These are phyloP conservation scores for Nysson spinosus DNA, from an alignment of 2,888 invertebrate genomes.

Conservation along the genomic window DNA sequence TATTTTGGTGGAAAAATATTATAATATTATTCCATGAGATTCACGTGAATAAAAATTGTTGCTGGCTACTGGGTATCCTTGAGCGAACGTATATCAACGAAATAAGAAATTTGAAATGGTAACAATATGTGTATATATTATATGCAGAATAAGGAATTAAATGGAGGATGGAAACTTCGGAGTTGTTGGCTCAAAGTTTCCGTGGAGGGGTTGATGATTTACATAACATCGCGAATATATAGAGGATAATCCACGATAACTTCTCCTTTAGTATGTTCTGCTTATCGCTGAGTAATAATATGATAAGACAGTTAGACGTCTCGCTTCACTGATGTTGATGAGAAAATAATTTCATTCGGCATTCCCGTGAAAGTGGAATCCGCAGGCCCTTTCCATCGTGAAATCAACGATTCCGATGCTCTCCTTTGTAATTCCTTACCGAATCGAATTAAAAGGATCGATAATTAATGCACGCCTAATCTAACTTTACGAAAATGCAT, in stretches of 20 bases:
- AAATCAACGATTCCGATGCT: too few relatives aligned
- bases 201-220: slow-evolving; percentile 48
- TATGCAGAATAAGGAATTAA: slow-evolving; percentile 11
- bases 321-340: slow-evolving; percentile 15
- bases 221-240: slow-evolving; percentile 57
- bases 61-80: too few relatives aligned
- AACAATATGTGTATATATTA: slow-evolving; percentile 4
- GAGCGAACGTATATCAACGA: background rate
- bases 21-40: background rate
- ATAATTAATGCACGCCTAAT: too few relatives aligned
- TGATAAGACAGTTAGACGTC: slow-evolving; percentile 39
- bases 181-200: slow-evolving; percentile 41
- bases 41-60: too few relatives aligned
- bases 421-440: too few relatives aligned
- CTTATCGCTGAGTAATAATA: slow-evolving; percentile 54
- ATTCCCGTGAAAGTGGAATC: background rate
- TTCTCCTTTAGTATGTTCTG: slow-evolving; percentile 39
- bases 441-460: too few relatives aligned
- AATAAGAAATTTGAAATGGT: background rate
- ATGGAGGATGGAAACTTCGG: slow-evolving; percentile 33
- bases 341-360: slow-evolving; percentile 22
- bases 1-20: too few relatives aligned
- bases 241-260: slow-evolving; percentile 57
- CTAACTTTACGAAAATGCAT: slow-evolving; percentile 3
- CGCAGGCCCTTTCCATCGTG: too few relatives aligned